Evolutionary conservation across 2,113 vertebrate species (phyloP), one percentile per base, ranked within the genome.

Genomic region (Hippocampus zosterae): DNA sequence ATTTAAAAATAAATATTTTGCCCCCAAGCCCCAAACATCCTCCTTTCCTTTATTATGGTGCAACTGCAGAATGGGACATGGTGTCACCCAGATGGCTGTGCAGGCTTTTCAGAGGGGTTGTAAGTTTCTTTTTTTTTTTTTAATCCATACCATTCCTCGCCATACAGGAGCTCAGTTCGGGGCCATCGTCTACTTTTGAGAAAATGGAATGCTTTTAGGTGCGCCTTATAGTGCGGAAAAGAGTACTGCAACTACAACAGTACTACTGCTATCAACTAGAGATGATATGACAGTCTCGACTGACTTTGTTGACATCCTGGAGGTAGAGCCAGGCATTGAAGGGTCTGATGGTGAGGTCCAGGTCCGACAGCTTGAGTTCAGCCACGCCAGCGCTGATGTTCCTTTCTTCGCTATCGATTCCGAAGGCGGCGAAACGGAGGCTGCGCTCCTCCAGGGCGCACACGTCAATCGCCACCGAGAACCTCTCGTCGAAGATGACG

Each of bases 251-350:
- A 25, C 23, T 9, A 23, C 23, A 0, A n/a, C 7, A 56, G n/a
- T 56, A 56, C 8, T 25, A 23, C 33, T 37, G 33, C 33, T 6
- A 37, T 37, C 33, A 37, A 37, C 0, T 1, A 56, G 3, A 23
- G 4, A 55, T 46, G 16, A 18, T 50, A 18, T 13, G 10, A 12
- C 13, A 13, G 27, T n/a, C 12, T 2, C 5, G n/a, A 27, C 62
- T 9, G 29, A 94, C 97, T 94, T 96, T 98, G 84, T 94, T 98
- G 77, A 92, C 91, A 77, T 99, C 97, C 79, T 98, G 97, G 23
- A 99, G 90, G 89, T 98, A 98, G 21, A 99, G 94, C 97, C 97
- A 99, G 73, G 97, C 94, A 0, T 87, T 93, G 90, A 99, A 99
- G 18, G 97, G 94, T 2, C 96, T 90, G 27, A 88, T 46, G 4